Base-by-base conservation (phyloP, 1,140 invertebrate species). In the Cydia amplana region DNA sequence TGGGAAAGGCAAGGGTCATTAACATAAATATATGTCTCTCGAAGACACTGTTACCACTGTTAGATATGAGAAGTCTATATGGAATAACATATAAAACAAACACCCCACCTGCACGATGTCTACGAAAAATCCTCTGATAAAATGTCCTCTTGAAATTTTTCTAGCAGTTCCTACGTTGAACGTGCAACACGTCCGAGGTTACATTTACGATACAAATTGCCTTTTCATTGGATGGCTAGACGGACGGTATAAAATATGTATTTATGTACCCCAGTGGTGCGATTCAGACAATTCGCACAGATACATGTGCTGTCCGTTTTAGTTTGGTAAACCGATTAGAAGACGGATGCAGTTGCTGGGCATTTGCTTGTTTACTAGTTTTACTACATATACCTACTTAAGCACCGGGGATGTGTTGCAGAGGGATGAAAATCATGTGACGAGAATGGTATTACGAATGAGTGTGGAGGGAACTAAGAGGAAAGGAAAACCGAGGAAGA, bases 161-260 rank as follows among this genome's bases (percentile, higher is more conserved):
- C 55, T 7, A 60, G 55, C 20, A 60, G 55, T 23, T 60, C 23
- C 20, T 16, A 55, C 6, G 55, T 23, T 23, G 18, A 60, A 60
- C 10, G 55, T 60, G 55, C 55, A 60, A 60, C 55, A 60, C 55
- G 55, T 60, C 18, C 55, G 55, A 60, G 55, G 55, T 60, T 60
- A 60, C 55, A 60, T 20, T 60, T 23, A 23, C n/a, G 20, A 60
- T 23, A 60, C 55, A 60, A 23, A 60, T 60, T 60, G 55, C 55
- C 20, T 18, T 60, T 60, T 60, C 55, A 60, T 60, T 60, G 20
- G 55, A 20, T 60, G 55, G 55, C 55, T 60, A 20, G 55, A 23
- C 55, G 55, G 55, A 60, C 20, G 16, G 49, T 60, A 12, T 60
- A 23, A 60, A 10, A 60, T 60, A 60, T 60, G 55, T 60, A 60